Conservation (phyloP, 2,113 vertebrate species). For the Vulpes ferrilata region DNA sequence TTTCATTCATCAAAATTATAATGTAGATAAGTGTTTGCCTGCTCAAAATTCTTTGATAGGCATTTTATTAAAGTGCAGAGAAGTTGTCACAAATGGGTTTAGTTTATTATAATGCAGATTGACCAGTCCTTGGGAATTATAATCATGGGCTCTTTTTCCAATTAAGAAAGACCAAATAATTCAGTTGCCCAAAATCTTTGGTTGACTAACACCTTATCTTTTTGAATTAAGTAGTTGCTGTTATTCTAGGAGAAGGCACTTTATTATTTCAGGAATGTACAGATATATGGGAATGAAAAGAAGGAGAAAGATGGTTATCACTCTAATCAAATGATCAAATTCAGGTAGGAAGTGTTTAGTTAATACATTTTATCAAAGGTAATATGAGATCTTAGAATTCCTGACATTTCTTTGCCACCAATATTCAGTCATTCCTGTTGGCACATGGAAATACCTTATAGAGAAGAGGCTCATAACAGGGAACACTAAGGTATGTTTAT, state of each 20-base stretch:
- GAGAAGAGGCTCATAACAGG: not conserved
- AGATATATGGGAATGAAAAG: not conserved
- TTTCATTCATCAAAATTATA: constrained; percentile 52
- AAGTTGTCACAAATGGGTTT: constrained; percentile 26
- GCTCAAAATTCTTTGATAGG: not conserved
- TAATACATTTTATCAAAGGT: constrained; percentile 3
- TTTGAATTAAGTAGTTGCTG: not conserved
- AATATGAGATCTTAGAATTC: not conserved
- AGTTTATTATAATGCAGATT: constrained; percentile 48
- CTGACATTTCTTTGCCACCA: not conserved
- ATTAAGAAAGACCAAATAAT: constrained; percentile 28
- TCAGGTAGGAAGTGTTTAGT: constrained; percentile 10
- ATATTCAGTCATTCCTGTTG: not conserved
- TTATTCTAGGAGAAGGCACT: not conserved
- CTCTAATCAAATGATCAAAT: not conserved
- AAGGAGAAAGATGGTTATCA: not conserved
- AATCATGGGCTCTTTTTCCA: constrained; percentile 16
- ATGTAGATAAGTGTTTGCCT: not conserved
- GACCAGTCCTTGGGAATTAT: not conserved
- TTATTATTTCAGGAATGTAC: constrained; percentile 43
- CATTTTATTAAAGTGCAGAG: constrained; percentile 44
- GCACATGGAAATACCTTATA: not conserved
- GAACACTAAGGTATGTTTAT: not conserved
- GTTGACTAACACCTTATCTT: constrained; percentile 4
- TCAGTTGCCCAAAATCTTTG: constrained; percentile 2